These are phyloP conservation scores for Herpailurus yagouaroundi DNA, from an alignment of 2,113 vertebrate species.

Conservation along the genomic window DNA sequence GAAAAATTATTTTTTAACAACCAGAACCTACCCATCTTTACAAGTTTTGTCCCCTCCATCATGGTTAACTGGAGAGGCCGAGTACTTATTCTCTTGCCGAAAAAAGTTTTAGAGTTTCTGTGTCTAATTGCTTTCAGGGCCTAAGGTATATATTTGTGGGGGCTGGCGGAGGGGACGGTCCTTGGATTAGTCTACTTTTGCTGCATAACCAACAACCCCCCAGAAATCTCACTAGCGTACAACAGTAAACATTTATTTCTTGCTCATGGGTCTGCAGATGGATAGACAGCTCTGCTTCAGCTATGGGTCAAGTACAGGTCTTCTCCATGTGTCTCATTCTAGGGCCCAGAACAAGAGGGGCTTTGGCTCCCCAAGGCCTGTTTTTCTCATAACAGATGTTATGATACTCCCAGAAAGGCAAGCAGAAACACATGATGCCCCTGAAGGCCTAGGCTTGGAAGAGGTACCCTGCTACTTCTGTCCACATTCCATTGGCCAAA, in stretches of 20 bases:
- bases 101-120: background rate
- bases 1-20: background rate
- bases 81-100: background rate
- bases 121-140: background rate
- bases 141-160: background rate
- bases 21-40: background rate
- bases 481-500: background rate
- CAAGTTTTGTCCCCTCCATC: background rate
- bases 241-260: background rate
- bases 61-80: background rate
- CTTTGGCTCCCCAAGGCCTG: background rate
- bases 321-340: background rate
- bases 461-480: background rate
- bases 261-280: background rate
- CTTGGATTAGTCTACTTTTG: background rate
- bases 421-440: background rate
- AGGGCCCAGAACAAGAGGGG: background rate
- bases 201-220: background rate
- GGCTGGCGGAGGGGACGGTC: too few relatives aligned
- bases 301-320: background rate
- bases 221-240: background rate
- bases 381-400: background rate
- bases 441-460: background rate
- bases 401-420: background rate
- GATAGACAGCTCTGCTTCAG: background rate